Percentiles rank a stretch among this genome's conserved stretches.
phyloP scores from a whole-genome alignment of 1,140 invertebrate species.

The Cotesia vestalis region DNA sequence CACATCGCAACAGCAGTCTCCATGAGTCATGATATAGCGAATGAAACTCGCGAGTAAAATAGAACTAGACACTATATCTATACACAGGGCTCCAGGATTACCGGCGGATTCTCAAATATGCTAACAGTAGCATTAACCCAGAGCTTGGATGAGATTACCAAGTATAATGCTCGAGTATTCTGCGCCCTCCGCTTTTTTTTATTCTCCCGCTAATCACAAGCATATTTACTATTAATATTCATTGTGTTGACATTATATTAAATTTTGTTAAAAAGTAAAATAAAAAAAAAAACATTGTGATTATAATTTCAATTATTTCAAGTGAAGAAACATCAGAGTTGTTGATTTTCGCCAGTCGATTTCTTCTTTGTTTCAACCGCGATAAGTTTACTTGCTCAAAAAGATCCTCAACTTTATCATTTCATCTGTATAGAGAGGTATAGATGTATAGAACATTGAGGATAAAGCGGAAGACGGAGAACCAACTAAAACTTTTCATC shows the following conservation, averaged over 20 bases:
- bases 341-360: background rate
- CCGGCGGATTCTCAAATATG: constrained; percentile 42
- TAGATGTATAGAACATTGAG: background rate
- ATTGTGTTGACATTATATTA: background rate
- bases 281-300: too few species aligned
- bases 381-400: background rate
- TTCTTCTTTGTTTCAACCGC: background rate
- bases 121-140: constrained; percentile 44
- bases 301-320: too few species aligned
- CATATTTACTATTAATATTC: too few species aligned
- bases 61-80: background rate
- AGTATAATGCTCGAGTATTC: constrained; percentile 35
- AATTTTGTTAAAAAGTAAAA: too few species aligned
- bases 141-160: constrained; percentile 40
- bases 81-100: constrained; percentile 30
- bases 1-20: background rate
- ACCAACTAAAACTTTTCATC: constrained; percentile 26
- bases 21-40: constrained; percentile 26
- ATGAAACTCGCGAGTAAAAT: constrained; percentile 30
- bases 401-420: background rate
- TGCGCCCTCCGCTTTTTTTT: background rate
- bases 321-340: too few species aligned
- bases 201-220: too few species aligned
- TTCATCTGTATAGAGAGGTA: background rate
- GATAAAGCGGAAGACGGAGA: background rate